These are phyloP conservation scores for Acrobasis repandana DNA, from an alignment of 2,888 invertebrate species.

Conservation along the genomic window DNA sequence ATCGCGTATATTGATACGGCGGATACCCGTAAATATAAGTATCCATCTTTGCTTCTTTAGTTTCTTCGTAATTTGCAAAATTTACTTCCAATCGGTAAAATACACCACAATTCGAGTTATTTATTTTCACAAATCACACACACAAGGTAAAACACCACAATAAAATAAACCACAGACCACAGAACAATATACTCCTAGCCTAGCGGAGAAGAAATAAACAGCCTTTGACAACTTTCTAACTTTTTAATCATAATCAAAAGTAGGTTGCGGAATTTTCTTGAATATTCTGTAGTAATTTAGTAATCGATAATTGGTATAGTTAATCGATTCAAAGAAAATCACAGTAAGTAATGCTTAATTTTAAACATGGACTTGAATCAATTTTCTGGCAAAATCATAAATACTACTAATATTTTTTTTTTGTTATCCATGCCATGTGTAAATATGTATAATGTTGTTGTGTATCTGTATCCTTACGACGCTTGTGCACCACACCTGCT, in stretches of 20 bases:
- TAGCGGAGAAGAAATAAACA: slow-evolving; percentile 28
- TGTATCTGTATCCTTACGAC: too few relatives aligned
- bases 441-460: too few relatives aligned
- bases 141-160: slow-evolving; percentile 28
- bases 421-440: too few relatives aligned
- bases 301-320: not conserved
- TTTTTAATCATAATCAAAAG: not conserved
- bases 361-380: too few relatives aligned
- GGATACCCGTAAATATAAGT: slow-evolving; percentile 68
- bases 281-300: slow-evolving; percentile 27
- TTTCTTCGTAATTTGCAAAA: not conserved
- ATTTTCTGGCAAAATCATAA: too few relatives aligned
- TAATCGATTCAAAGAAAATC: not conserved
- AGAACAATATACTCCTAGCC: too few relatives aligned
- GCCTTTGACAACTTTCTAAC: slow-evolving; percentile 28
- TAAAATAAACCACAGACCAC: slow-evolving; percentile 31
- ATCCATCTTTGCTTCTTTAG: slow-evolving; percentile 56
- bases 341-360: not conserved
- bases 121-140: not conserved
- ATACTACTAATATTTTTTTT: too few relatives aligned
- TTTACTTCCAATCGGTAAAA: not conserved
- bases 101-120: not conserved
- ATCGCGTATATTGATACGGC: slow-evolving; percentile 59
- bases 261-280: slow-evolving; percentile 30
- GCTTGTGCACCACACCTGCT: too few relatives aligned